Evolutionary conservation across 2,888 invertebrate genomes (phyloP), one percentile per base, ranked within the genome.

Genomic region (Zele albiditarsus): DNA sequence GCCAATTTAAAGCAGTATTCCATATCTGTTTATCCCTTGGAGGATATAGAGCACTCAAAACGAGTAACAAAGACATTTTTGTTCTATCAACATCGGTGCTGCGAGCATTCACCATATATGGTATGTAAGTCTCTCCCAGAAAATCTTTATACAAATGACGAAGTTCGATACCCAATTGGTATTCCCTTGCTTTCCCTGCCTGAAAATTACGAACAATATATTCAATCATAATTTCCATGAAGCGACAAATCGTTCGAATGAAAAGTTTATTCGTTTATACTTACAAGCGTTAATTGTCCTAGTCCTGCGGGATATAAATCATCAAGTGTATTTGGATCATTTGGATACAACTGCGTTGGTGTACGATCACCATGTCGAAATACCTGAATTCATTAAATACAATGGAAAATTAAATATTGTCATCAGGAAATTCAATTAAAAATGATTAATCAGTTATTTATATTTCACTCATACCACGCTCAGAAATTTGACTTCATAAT

Each of bases 321-420:
- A 66, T 91, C 91, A 33, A 91, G 83, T 33, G 90, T 82, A 75
- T 92, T 89, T 0, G 91, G 90, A 81, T 93, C 92, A 46, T 91
- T 91, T 0, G 93, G 92, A 83, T 91, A 94, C 63, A 91, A 87
- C 8, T 89, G 90, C 68, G 90, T 92, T 0, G 94, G 94, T 25
- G 94, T 93, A 74, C 95, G 90, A 83, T 94, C 94, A 1, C 95
- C 95, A 84, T 95, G 95, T 63, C 94, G 91, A 85, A 92, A 94
- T 53, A 94, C 84, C 93, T 94, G 86, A 5, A 85, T 80, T 31
- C 2, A n/a, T 0, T 14, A 65, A 46, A 53, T n/a, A 53, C 2
- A 53, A 66, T 62, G n/a, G 14, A 33, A 25, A 42, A 66, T 53
- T 14, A 20, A n/a, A 4, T 28, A 14, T 23, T 49, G 16, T 8